A percentile compares a stretch with the other conserved stretches of the same genome.
phyloP scores from a whole-genome alignment of 2,113 vertebrate genomes.

The Chionomys nivalis region DNA sequence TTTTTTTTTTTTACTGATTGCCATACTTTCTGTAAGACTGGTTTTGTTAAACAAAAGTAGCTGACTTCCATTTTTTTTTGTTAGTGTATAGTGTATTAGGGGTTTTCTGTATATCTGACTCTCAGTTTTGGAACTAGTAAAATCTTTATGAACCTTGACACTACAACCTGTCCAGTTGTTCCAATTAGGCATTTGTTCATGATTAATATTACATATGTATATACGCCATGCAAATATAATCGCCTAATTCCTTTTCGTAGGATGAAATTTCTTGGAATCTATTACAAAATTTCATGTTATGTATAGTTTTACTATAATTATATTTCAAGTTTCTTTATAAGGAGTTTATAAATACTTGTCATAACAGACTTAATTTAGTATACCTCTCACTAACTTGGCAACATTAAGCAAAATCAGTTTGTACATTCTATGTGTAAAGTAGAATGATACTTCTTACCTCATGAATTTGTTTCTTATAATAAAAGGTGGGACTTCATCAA shows the following conservation, averaged over 20 bases:
- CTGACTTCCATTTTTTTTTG: not conserved
- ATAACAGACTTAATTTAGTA: not conserved
- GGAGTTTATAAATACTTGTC: not conserved
- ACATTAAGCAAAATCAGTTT: not conserved
- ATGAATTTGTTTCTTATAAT: not conserved
- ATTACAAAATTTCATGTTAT: not conserved
- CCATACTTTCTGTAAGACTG: not conserved
- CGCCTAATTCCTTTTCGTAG: not conserved
- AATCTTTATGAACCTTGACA: not conserved
- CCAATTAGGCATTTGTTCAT: not conserved
- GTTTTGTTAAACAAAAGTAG: not conserved
- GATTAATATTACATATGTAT: not conserved
- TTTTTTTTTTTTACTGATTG: not conserved
- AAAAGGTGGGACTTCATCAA: not conserved
- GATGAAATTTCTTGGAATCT: not conserved
- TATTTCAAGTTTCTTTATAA: not conserved
- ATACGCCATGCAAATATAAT: not conserved
- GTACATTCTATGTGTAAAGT: not conserved
- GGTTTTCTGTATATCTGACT: not conserved
- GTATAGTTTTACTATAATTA: not conserved
- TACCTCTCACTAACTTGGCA: not conserved
- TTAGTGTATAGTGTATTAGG: not conserved
- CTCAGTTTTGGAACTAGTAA: not conserved
- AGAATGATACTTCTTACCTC: not conserved
- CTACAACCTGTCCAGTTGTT: not conserved